Conservation (phyloP, 2,888 invertebrate genomes). For the Lochmaea crataegi region DNA sequence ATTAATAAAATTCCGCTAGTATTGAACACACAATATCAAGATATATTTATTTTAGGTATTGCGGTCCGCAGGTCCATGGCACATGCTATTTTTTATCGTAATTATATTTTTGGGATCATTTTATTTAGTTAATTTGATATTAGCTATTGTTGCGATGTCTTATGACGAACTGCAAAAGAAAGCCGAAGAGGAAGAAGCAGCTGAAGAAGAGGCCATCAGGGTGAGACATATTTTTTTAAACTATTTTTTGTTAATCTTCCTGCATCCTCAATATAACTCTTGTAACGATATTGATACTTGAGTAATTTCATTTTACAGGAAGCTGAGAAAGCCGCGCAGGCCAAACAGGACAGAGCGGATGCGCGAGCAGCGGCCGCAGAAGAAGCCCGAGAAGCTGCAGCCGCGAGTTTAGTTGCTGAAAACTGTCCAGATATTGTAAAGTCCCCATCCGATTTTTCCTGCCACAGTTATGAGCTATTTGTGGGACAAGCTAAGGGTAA, state of each 20-base stretch:
- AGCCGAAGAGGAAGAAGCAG: constrained; percentile 95
- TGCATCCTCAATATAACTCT: not conserved
- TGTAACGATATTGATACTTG: not conserved
- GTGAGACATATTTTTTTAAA: constrained; percentile 65
- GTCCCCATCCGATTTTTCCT: constrained; percentile 92
- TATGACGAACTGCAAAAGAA: constrained; percentile 99
- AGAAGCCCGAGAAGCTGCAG: constrained; percentile 68
- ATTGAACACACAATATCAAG: not conserved
- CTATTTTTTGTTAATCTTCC: too few relatives aligned
- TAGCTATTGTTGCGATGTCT: constrained; percentile 99
- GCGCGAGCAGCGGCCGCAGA: constrained; percentile 67
- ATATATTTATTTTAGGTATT: constrained; percentile 73
- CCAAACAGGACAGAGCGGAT: constrained; percentile 75
- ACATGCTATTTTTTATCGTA: constrained; percentile 98
- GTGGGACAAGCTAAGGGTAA: constrained; percentile 89
- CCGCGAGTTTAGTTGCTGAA: constrained; percentile 74
- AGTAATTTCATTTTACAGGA: constrained; percentile 69
- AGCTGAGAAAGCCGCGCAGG: constrained; percentile 85
- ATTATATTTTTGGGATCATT: constrained; percentile 99
- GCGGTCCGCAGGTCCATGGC: constrained; percentile 96
- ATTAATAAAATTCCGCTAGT: not conserved
- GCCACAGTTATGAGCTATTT: constrained; percentile 92
- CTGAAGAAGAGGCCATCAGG: constrained; percentile 93
- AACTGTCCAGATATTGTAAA: constrained; percentile 81
- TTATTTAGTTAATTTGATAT: constrained; percentile 98